Conservation (phyloP, 2,888 invertebrate species). For the Agriotes lineatus region DNA sequence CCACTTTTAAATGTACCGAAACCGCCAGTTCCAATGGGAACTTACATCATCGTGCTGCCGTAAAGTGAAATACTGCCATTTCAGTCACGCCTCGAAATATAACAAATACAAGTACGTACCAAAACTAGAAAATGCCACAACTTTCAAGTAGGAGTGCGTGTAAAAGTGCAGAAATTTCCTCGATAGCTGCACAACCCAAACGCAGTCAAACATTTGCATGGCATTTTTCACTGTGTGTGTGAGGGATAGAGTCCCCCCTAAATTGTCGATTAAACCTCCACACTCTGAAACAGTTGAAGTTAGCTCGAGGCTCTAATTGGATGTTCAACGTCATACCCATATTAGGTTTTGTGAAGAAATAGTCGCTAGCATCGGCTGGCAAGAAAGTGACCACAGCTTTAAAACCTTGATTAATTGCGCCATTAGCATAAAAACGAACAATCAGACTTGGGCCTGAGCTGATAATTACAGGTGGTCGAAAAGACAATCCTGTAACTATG, state of each 20-base stretch:
- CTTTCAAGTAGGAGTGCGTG: slow-evolving; percentile 74
- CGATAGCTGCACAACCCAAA: slow-evolving; percentile 78
- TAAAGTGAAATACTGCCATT: no score
- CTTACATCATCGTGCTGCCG: no score
- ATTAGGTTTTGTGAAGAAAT: not conserved
- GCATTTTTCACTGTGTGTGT: slow-evolving; percentile 76
- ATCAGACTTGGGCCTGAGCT: slow-evolving; percentile 74
- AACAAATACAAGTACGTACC: slow-evolving; percentile 55
- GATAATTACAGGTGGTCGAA: slow-evolving; percentile 77
- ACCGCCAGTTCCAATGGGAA: no score
- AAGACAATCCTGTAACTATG: slow-evolving; percentile 74
- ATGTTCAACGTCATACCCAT: slow-evolving; percentile 42
- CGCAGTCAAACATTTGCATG: slow-evolving; percentile 76
- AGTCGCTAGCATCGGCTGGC: slow-evolving; percentile 49
- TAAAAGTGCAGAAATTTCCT: slow-evolving; percentile 75
- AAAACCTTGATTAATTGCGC: slow-evolving; percentile 76
- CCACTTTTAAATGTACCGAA: no score
- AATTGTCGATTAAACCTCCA: slow-evolving; percentile 77
- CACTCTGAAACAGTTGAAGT: no score
- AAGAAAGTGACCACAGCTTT: slow-evolving; percentile 72
- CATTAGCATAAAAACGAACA: slow-evolving; percentile 78
- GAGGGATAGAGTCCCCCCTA: slow-evolving; percentile 81
- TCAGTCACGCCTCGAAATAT: no score
- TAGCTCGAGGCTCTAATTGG: no score
- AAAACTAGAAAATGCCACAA: slow-evolving; percentile 59